Conservation (phyloP, 2,797 vertebrate species). For the Buceros bicornis region DNA sequence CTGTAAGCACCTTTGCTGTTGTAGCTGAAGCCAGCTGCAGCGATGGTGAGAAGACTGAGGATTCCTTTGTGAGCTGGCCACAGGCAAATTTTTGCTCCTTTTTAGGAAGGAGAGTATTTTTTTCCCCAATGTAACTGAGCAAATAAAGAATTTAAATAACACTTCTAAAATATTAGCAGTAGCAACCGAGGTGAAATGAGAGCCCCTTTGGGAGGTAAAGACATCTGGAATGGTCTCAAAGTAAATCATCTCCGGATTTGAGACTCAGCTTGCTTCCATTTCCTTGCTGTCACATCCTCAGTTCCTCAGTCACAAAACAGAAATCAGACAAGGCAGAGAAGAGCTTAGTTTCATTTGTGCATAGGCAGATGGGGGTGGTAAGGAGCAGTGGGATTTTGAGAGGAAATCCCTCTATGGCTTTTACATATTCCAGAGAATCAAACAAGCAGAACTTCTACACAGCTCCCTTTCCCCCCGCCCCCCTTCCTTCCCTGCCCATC, state of each 20-base stretch:
- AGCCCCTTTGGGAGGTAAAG: not conserved
- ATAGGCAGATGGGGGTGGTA: not conserved
- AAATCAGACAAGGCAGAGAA: not conserved
- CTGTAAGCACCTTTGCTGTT: not conserved
- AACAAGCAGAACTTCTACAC: not conserved
- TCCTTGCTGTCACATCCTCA: not conserved
- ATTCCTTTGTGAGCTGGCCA: not conserved
- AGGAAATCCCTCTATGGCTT: not conserved
- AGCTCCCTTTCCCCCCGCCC: accelerated
- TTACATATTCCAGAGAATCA: not conserved
- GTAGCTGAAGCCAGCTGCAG: not conserved
- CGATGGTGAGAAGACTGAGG: not conserved
- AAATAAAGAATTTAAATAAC: not conserved
- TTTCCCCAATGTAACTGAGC: not conserved
- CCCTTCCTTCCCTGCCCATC: not conserved
- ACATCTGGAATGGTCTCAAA: not conserved
- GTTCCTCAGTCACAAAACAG: not conserved
- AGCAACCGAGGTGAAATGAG: not conserved
- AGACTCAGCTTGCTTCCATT: not conserved
- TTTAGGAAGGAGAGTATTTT: not conserved
- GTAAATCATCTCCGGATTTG: not conserved
- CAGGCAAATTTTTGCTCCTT: not conserved
- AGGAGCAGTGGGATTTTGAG: not conserved
- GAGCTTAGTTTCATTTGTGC: not conserved
- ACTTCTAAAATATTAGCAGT: not conserved